These are phyloP conservation scores for Phrynocephalus guinanensis DNA, from an alignment of 2,797 vertebrate genomes.

Conservation along the genomic window DNA sequence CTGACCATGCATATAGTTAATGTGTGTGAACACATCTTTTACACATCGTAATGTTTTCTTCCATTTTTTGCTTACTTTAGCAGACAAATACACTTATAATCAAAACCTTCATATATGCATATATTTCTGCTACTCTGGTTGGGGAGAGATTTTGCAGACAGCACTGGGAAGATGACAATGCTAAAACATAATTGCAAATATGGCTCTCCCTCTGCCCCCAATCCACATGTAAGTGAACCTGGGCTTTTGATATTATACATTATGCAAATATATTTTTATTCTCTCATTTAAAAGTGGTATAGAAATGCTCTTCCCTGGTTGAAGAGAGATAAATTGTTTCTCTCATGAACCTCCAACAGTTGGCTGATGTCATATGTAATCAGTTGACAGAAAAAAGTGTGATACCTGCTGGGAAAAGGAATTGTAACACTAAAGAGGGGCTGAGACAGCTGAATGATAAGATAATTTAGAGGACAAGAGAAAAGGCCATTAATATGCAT, in stretches of 20 bases:
- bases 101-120: neutral
- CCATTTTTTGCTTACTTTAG: neutral
- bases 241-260: neutral
- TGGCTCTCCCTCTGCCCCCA: neutral
- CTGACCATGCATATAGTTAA: neutral
- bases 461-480: conserved; percentile 77
- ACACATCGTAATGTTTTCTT: neutral
- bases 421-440: conserved; percentile 67
- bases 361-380: conserved; percentile 71
- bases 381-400: conserved; percentile 70
- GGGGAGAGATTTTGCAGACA: neutral
- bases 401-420: conserved; percentile 73
- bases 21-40: neutral
- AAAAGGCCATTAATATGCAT: conserved; percentile 70
- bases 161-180: neutral
- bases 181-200: conserved; percentile 9
- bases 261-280: conserved; percentile 8
- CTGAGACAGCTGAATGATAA: conserved; percentile 78
- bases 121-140: neutral
- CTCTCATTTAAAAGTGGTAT: conserved; percentile 12
- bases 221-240: conserved; percentile 17
- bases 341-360: conserved; percentile 64
- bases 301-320: conserved; percentile 16
- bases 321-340: conserved; percentile 33
- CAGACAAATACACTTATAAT: neutral